Percentiles rank a stretch among this genome's conserved stretches.
These are phyloP conservation scores for Brachypalpus laphriformis DNA, from an alignment of 2,888 invertebrate genomes.

Conservation along the genomic window DNA sequence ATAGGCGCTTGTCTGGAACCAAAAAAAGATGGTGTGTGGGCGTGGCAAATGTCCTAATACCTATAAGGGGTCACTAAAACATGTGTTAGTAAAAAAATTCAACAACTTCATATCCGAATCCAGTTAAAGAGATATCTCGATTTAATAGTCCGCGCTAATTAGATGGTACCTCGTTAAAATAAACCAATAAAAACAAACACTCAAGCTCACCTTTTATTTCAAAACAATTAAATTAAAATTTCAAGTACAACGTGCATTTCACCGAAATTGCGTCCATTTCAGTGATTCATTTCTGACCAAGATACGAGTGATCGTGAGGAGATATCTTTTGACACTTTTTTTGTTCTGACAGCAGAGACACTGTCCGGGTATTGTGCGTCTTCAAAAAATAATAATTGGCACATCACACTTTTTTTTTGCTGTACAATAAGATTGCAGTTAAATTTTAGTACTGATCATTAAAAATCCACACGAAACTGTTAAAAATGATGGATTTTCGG, in stretches of 20 bases:
- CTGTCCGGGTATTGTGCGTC: slow-evolving; percentile 11
- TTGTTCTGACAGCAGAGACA: background rate
- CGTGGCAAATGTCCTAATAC: too few relatives aligned
- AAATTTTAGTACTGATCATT: slow-evolving; percentile 56
- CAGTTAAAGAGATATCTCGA: background rate
- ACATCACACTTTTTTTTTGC: background rate
- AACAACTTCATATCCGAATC: background rate
- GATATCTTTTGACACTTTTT: slow-evolving; percentile 39
- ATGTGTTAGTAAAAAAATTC: too few relatives aligned
- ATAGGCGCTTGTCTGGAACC: too few relatives aligned
- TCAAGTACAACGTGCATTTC: slow-evolving; percentile 31
- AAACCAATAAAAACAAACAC: background rate
- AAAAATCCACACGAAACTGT: slow-evolving; percentile 40
- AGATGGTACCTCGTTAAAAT: slow-evolving; percentile 21
- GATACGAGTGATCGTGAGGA: slow-evolving; percentile 12
- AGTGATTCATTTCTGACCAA: slow-evolving; percentile 37
- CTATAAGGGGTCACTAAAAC: too few relatives aligned
- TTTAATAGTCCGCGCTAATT: slow-evolving; percentile 15
- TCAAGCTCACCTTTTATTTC: slow-evolving; percentile 1
- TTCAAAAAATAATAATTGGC: slow-evolving; percentile 42
- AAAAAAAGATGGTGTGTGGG: too few relatives aligned
- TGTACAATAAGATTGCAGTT: slow-evolving; percentile 47
- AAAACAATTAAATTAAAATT: slow-evolving; percentile 17
- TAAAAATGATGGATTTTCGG: slow-evolving; percentile 39
- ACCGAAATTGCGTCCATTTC: background rate